A percentile compares a stretch with the other conserved stretches of the same genome.
These are phyloP conservation scores for Ariolimax columbianus DNA, from an alignment of 2,888 invertebrate species.

Conservation along the genomic window DNA sequence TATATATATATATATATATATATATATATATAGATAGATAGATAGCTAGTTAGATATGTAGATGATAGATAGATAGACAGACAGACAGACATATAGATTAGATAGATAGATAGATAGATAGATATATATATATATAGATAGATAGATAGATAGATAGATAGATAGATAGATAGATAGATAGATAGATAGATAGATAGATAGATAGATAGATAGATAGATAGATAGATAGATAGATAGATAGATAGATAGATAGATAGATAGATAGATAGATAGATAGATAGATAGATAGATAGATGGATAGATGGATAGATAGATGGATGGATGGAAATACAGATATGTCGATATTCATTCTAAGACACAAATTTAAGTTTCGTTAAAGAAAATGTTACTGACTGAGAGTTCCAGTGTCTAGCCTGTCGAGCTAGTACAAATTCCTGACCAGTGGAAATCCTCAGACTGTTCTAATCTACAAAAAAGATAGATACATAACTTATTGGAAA, in stretches of 20 bases:
- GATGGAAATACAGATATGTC: not conserved
- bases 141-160: not conserved
- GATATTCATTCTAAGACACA: not conserved
- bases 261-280: conserved; percentile 14
- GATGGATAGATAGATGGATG: conserved; percentile 6
- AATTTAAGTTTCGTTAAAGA: not conserved
- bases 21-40: too few relatives aligned
- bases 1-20: too few relatives aligned
- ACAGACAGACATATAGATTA: not conserved
- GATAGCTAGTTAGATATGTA: too few relatives aligned
- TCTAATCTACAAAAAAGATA: too few relatives aligned
- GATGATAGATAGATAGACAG: too few relatives aligned
- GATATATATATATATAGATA: not conserved
- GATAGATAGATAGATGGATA: conserved; percentile 12
- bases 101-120: not conserved
- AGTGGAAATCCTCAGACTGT: too few relatives aligned
- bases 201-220: conserved; percentile 6
- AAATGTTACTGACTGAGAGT: not conserved
- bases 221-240: conserved; percentile 14
- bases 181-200: conserved; percentile 6
- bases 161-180: not conserved
- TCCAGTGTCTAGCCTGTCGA: too few relatives aligned
- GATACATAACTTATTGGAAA: not conserved
- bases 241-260: conserved; percentile 14
- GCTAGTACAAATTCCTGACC: too few relatives aligned